A percentile compares a stretch with the other conserved stretches of the same genome.
phyloP scores from a whole-genome alignment of 2,797 vertebrate species.

The Acipenser ruthenus region DNA sequence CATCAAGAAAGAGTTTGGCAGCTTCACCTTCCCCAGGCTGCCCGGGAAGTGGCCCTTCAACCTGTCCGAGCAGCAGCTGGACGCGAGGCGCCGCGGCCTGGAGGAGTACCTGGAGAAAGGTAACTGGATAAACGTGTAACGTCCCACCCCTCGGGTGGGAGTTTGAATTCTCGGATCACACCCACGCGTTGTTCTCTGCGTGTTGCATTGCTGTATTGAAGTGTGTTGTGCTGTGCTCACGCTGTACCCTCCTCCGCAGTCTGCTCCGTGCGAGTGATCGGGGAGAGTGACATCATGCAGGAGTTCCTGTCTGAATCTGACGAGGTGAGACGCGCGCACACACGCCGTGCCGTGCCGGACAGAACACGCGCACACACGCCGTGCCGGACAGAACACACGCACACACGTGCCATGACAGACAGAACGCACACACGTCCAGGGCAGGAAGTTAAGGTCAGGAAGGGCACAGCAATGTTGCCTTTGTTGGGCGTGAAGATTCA shows the following conservation, averaged over 20 bases:
- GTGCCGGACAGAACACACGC: no score
- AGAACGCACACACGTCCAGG: no score
- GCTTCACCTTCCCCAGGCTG: constrained; percentile 84
- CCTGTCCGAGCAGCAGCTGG: constrained; percentile 89
- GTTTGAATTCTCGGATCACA: no score
- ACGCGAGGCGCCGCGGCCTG: constrained; percentile 78
- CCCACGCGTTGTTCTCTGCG: no score
- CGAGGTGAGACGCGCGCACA: constrained; percentile 60
- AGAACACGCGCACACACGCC: no score
- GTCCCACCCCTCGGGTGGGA: no score
- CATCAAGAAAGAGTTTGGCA: constrained; percentile 86
- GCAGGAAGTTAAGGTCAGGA: no score
- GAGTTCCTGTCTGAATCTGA: constrained; percentile 95
- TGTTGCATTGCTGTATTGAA: neutral
- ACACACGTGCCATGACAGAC: no score
- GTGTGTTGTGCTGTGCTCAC: neutral
- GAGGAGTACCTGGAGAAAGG: constrained; percentile 82
- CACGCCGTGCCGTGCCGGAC: no score
- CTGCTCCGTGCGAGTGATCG: constrained; percentile 88
- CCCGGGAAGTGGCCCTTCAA: constrained; percentile 96
- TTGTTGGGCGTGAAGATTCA: no score
- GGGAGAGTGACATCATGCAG: constrained; percentile 95
- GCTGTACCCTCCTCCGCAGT: constrained; percentile 48
- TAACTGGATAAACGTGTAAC: constrained; percentile 12
- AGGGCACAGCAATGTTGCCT: no score